Base-by-base conservation (phyloP, 2,113 vertebrate genomes). In the Ivindomyrus marchei region DNA sequence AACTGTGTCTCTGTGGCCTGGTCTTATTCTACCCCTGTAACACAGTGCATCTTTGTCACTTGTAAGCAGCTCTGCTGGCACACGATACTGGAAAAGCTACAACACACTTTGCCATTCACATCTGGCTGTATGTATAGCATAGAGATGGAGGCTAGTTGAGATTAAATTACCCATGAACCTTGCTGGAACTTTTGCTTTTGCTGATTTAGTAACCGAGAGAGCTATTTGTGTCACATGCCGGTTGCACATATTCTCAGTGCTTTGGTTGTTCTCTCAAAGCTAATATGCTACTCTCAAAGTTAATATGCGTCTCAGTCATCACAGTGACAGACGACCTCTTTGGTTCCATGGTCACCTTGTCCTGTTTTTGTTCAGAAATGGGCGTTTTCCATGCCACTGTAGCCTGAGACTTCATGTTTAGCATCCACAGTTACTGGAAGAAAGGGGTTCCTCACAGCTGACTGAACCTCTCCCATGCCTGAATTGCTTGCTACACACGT, bases 371-470 rank as follows among this genome's bases (percentile, higher is more conserved):
- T 90, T 88, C 88, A 91, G 93, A 92, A 95, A 93, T 95, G 92
- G 94, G 94, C 93, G 92, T 96, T 95, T 92, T 92, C 95, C 95
- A 92, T 95, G 95, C 94, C 91, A 93, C 93, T 94, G 90, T 91
- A 92, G 92, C 93, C 93, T 94, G 94, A 94, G 95, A 96, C 96
- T 97, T 80, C 94, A 96, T 96, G 95, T 93, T 92, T 96, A 96
- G 94, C 95, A 93, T 98, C 95, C 97, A 98, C 95, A 99, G 96
- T 98, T 99, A 96, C 31, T 95, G 97, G 97, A 96, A 93, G 97
- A 99, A 97, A 97, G 95, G 90, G 90, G 93, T 91, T 93, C 94
- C 93, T 96, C 96, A 94, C 92, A 94, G 94, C 92, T 93, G 93
- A 91, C 93, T 11, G 66, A 74, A 11, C n/a, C 66, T 74, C 66